These are phyloP conservation scores for Taurulus bubalis DNA, from an alignment of 2,113 vertebrate species.

Conservation along the genomic window DNA sequence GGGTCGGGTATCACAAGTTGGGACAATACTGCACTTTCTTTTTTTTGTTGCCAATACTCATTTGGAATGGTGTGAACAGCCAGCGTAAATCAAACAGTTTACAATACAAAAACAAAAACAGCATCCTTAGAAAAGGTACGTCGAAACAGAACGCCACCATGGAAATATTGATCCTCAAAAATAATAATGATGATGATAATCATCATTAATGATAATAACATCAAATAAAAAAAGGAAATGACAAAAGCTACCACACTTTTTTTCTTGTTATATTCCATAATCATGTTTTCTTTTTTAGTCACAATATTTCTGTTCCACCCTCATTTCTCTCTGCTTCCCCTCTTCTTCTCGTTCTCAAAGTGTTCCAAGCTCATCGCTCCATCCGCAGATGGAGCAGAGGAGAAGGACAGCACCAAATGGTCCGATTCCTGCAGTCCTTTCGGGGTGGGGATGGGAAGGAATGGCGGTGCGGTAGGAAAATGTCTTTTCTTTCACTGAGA, in stretches of 20 bases:
- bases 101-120: conserved; percentile 72
- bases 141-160: conserved; percentile 75
- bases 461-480: conserved; percentile 41
- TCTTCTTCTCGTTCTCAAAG: conserved; percentile 55
- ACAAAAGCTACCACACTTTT: conserved; percentile 82
- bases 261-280: conserved; percentile 79
- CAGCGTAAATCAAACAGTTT: conserved; percentile 73
- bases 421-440: conserved; percentile 78
- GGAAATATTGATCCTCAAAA: conserved; percentile 80
- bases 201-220: conserved; percentile 63
- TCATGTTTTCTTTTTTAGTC: conserved; percentile 74
- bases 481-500: conserved; percentile 56
- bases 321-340: conserved; percentile 49
- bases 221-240: conserved; percentile 75
- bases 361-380: conserved; percentile 64
- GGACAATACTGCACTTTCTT: conserved; percentile 78
- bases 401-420: conserved; percentile 71
- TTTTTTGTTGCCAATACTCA: conserved; percentile 70
- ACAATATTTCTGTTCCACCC: conserved; percentile 75
- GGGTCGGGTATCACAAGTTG: conserved; percentile 58
- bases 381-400: conserved; percentile 48
- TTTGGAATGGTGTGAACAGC: conserved; percentile 82
- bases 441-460: conserved; percentile 4
- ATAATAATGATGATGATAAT: conserved; percentile 35
- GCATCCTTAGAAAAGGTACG: conserved; percentile 72